Evolutionary conservation across 2,797 vertebrate species (phyloP).

Genomic region (Xiphorhynchus erythropygius): DNA sequence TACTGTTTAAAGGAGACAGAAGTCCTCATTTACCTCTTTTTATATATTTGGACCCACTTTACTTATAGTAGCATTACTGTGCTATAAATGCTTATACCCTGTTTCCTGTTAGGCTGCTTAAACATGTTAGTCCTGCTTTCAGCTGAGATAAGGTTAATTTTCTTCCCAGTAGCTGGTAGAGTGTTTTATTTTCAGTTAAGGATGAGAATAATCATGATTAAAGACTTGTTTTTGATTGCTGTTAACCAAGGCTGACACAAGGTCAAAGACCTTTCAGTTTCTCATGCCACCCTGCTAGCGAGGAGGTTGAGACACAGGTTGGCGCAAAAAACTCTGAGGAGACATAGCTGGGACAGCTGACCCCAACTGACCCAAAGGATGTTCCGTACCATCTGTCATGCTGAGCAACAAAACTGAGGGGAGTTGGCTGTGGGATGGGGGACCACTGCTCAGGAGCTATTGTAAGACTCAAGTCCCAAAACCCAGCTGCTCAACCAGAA

Average conservation of each 20-base stretch:
- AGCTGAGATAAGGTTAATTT: not conserved
- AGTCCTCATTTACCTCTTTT: not conserved
- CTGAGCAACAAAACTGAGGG: not conserved
- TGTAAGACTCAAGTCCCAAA: too few species aligned
- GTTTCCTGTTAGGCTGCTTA: not conserved
- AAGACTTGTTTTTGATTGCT: not conserved
- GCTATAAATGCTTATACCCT: not conserved
- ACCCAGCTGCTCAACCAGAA: too few species aligned
- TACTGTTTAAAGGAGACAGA: not conserved
- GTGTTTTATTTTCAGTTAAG: not conserved
- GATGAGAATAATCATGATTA: not conserved
- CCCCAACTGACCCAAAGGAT: not conserved
- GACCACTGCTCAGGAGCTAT: not conserved
- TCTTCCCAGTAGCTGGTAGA: not conserved
- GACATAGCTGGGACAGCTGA: not conserved
- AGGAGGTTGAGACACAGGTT: not conserved
- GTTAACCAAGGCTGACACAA: not conserved
- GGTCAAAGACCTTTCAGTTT: not conserved
- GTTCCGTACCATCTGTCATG: not conserved
- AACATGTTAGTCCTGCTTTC: rapidly evolving
- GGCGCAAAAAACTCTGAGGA: not conserved
- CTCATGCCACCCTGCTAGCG: not conserved
- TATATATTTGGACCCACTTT: not conserved
- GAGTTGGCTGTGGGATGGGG: not conserved
- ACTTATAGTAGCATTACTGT: not conserved